Evolutionary conservation across 2,113 vertebrate genomes (phyloP).

Genomic region (Muntiacus reevesi): DNA sequence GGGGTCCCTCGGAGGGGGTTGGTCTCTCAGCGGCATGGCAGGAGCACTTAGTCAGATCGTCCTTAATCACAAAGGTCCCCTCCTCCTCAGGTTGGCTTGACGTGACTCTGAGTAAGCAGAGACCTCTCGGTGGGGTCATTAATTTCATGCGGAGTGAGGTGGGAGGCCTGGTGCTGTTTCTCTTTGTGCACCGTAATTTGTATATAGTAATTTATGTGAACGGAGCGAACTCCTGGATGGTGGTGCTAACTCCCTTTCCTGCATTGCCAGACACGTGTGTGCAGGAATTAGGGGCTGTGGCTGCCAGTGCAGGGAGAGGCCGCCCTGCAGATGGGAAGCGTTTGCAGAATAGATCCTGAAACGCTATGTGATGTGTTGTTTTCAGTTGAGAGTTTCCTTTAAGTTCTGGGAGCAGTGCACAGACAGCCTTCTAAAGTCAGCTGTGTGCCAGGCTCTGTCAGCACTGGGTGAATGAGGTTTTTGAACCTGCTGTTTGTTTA

Average conservation of each 20-base stretch:
- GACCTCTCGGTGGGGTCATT: neutral
- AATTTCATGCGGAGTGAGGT: neutral
- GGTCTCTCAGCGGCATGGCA: neutral
- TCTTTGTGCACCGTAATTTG: neutral
- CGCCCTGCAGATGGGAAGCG: neutral
- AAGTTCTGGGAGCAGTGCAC: neutral
- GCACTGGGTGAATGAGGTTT: neutral
- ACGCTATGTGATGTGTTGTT: neutral
- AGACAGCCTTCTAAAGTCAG: neutral
- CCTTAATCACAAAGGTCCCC: neutral
- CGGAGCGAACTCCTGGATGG: conserved; percentile 2
- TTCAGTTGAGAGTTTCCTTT: neutral
- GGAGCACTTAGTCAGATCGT: neutral
- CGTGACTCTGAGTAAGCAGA: neutral
- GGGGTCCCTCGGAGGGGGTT: neutral
- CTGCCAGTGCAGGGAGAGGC: neutral
- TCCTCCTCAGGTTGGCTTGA: neutral
- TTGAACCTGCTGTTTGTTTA: neutral
- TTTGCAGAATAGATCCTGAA: conserved; percentile 7
- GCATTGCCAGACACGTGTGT: neutral
- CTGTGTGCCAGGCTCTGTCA: neutral
- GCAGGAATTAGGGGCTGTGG: neutral
- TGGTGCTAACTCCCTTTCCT: neutral
- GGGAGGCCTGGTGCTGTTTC: conserved; percentile 29
- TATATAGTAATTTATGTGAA: neutral